Conservation (phyloP, 2,888 invertebrate genomes). For the Rhagonycha fulva region DNA sequence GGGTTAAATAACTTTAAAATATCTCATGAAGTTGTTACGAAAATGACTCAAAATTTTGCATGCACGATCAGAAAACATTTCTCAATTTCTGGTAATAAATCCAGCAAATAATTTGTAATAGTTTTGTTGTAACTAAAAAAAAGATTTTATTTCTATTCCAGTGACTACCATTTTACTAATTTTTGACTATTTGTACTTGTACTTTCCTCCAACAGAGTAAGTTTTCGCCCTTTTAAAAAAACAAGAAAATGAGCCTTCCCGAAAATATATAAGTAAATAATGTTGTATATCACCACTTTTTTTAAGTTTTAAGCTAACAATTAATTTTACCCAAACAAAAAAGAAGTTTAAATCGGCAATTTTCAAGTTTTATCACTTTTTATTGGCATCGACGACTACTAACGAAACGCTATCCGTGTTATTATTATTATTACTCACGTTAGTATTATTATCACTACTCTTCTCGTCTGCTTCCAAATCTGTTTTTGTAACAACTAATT, state of each 20-base stretch:
- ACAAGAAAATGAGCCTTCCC: slow-evolving; percentile 21
- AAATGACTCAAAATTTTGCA: too few species aligned
- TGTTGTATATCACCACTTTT: slow-evolving; percentile 21
- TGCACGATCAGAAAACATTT: too few species aligned
- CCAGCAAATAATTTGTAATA: too few species aligned
- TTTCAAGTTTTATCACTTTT: slow-evolving; percentile 3
- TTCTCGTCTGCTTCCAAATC: slow-evolving; percentile 11
- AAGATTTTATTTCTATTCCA: too few species aligned
- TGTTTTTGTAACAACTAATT: slow-evolving; percentile 10
- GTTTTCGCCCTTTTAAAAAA: neutral
- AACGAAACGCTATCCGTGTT: slow-evolving; percentile 26
- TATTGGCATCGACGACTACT: slow-evolving; percentile 17
- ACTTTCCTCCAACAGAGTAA: too few species aligned
- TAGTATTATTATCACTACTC: slow-evolving; percentile 18
- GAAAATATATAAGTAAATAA: slow-evolving; percentile 15
- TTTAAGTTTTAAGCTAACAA: slow-evolving; percentile 20
- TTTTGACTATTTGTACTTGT: too few species aligned
- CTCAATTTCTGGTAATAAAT: too few species aligned
- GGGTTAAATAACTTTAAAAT: neutral
- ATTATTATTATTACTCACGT: slow-evolving; percentile 29
- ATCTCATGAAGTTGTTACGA: too few species aligned
- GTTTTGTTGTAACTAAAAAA: too few species aligned
- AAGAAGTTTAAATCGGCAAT: neutral
- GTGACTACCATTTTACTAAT: too few species aligned
- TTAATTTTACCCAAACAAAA: neutral